A percentile compares a stretch with the other conserved stretches of the same genome.
phyloP scores from a whole-genome alignment of 2,888 invertebrate genomes.

The Pandemis corylana region DNA sequence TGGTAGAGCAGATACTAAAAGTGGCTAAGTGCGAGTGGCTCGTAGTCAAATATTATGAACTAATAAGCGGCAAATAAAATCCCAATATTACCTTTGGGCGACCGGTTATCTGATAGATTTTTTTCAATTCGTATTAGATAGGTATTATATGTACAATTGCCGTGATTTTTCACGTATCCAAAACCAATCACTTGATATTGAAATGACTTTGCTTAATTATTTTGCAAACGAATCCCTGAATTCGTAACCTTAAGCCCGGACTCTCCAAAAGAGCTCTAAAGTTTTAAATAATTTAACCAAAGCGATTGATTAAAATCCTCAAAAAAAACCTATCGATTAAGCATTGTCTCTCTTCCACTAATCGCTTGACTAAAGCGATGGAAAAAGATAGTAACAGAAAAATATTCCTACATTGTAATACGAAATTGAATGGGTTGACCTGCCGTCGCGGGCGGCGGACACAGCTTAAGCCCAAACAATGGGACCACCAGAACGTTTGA shows the following conservation, averaged over 20 bases:
- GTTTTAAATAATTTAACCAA: neutral
- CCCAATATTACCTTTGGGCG: too few relatives aligned
- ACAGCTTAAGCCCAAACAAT: conserved; percentile 63
- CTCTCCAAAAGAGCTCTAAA: conserved; percentile 54
- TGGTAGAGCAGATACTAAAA: too few relatives aligned
- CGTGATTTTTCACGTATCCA: too few relatives aligned
- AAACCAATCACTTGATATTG: too few relatives aligned
- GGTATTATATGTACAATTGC: too few relatives aligned
- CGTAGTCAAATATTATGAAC: too few relatives aligned
- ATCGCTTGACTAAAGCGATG: conserved; percentile 10
- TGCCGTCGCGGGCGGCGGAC: conserved; percentile 38
- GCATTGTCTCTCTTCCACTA: conserved; percentile 11
- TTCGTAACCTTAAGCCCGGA: conserved; percentile 45
- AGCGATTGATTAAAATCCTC: conserved; percentile 2
- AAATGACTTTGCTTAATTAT: too few relatives aligned
- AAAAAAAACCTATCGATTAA: conserved; percentile 1
- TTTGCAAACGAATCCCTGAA: too few relatives aligned
- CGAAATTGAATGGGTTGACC: conserved; percentile 32
- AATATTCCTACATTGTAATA: conserved; percentile 13
- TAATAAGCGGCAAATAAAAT: too few relatives aligned
- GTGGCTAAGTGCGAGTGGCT: too few relatives aligned
- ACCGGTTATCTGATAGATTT: too few relatives aligned
- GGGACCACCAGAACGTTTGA: conserved; percentile 80
- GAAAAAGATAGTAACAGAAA: conserved; percentile 6
- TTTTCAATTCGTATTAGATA: too few relatives aligned